Percentiles rank a stretch among this genome's conserved stretches.
Conservation (phyloP, 2,113 vertebrate genomes). For the Telmatochromis sp. region DNA sequence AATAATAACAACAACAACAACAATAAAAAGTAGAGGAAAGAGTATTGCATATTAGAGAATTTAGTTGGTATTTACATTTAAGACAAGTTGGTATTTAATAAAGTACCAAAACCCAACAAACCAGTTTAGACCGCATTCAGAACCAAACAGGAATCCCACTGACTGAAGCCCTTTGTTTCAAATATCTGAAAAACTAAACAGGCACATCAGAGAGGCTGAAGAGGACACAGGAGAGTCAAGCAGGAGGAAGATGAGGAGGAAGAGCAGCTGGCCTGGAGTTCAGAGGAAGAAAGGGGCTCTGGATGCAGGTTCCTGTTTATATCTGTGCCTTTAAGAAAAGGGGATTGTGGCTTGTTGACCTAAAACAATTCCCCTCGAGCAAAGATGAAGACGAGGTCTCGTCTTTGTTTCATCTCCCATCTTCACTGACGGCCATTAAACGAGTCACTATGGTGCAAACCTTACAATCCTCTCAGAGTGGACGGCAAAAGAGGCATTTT, state of each 20-base stretch:
- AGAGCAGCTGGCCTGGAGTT: constrained; percentile 40
- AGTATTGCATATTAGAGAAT: neutral
- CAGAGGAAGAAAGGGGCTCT: constrained; percentile 22
- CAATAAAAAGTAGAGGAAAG: neutral
- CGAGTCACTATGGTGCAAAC: neutral
- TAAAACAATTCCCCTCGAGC: neutral
- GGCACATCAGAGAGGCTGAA: neutral
- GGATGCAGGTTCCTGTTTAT: constrained; percentile 58
- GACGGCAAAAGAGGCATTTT: neutral
- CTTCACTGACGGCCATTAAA: neutral
- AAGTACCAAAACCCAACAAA: neutral
- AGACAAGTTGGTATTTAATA: neutral
- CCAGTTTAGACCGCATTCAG: neutral
- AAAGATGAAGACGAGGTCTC: constrained; percentile 7
- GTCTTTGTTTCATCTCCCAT: neutral
- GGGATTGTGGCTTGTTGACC: constrained; percentile 2
- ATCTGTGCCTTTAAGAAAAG: neutral
- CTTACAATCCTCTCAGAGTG: neutral
- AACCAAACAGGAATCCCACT: neutral
- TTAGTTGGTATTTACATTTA: neutral
- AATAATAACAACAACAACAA: rapidly evolving
- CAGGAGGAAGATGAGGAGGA: constrained; percentile 18
- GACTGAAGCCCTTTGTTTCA: neutral
- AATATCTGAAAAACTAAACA: constrained; percentile 14
- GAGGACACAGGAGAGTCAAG: neutral